Conservation (phyloP, 92 coral and sea anemone genomes). For the Scolanthus callimorphus region DNA sequence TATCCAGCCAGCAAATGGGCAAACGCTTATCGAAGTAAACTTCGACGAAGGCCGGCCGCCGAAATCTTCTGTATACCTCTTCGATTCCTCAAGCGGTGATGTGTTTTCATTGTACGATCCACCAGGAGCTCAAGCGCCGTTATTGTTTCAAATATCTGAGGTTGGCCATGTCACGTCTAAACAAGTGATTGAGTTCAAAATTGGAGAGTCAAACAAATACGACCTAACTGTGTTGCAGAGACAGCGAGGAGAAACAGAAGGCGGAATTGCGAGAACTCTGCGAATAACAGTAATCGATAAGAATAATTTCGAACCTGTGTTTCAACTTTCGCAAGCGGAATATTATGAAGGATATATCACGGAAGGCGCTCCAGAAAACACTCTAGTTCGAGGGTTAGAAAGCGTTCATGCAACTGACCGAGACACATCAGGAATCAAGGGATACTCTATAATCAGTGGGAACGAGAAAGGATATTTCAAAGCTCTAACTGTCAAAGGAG, state of each 20-base stretch:
- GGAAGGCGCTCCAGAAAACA: conserved; percentile 34
- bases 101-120: conserved; percentile 20
- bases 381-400: conserved; percentile 45
- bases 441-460: conserved; percentile 40
- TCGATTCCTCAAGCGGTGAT: conserved; percentile 34
- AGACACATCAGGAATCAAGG: conserved; percentile 31
- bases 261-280: conserved; percentile 45
- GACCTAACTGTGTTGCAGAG: conserved; percentile 41
- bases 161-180: conserved; percentile 36
- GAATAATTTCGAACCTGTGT: conserved; percentile 50
- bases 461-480: conserved; percentile 54
- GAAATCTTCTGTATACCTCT: conserved; percentile 18
- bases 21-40: background rate
- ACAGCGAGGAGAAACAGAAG: conserved; percentile 31
- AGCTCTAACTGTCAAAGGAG: conserved; percentile 19
- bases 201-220: conserved; percentile 42
- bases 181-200: conserved; percentile 15
- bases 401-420: conserved; percentile 51
- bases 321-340: conserved; percentile 14
- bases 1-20: conserved; percentile 11
- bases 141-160: conserved; percentile 36
- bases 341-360: conserved; percentile 40
- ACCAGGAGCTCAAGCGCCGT: conserved; percentile 1
- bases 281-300: conserved; percentile 27
- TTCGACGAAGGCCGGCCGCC: conserved; percentile 19